These are phyloP conservation scores for Vicugna pacos DNA, from an alignment of 2,113 vertebrate species.

Conservation along the genomic window DNA sequence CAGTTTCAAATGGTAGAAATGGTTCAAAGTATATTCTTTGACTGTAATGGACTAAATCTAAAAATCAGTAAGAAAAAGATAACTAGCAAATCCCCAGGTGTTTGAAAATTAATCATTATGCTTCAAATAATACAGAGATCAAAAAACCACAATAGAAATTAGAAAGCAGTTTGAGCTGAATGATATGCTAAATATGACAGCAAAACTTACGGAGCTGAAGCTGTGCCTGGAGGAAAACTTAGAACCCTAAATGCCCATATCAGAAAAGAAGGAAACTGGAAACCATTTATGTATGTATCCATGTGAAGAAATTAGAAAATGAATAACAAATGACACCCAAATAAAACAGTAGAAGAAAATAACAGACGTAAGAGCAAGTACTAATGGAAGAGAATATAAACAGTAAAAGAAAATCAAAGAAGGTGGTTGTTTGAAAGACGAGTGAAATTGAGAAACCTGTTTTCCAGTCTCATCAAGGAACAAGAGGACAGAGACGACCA, in stretches of 20 bases:
- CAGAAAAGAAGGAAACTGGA: neutral
- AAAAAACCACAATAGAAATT: slow-evolving; percentile 2
- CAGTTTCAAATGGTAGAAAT: neutral
- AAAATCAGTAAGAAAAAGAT: neutral
- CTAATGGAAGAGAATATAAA: neutral
- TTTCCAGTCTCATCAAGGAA: neutral
- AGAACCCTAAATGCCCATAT: neutral
- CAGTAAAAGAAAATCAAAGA: neutral
- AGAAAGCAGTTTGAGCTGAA: neutral
- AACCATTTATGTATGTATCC: neutral
- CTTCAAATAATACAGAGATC: neutral
- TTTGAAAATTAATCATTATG: neutral
- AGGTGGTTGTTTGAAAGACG: neutral
- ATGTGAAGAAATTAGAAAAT: slow-evolving; percentile 14
- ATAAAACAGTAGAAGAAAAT: neutral
- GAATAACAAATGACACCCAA: neutral
- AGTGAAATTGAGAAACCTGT: neutral
- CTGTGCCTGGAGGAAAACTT: neutral
- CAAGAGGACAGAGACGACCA: neutral
- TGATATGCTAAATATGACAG: neutral
- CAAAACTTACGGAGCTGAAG: neutral
- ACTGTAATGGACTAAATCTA: neutral
- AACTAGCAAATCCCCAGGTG: neutral
- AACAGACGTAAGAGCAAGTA: neutral
- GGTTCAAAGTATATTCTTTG: neutral